Conservation (phyloP, 2,113 vertebrate genomes). For the Amphiprion percula region DNA sequence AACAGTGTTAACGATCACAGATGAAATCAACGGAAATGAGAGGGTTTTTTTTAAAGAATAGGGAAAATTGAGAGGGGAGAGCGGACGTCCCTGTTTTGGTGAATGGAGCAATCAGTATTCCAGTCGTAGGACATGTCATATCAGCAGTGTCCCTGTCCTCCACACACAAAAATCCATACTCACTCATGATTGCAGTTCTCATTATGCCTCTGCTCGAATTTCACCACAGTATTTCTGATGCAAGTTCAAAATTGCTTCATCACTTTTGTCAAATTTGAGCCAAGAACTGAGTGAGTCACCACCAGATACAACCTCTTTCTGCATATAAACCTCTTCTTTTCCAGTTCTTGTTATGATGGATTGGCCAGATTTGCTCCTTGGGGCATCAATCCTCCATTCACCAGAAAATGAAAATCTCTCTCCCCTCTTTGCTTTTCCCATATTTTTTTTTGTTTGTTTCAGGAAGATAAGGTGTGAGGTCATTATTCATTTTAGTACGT, state of each 20-base stretch:
- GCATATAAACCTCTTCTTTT: slow-evolving; percentile 1
- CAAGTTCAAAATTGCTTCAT: slow-evolving; percentile 29
- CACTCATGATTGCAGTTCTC: slow-evolving; percentile 20
- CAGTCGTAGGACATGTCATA: background rate
- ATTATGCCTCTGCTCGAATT: slow-evolving; percentile 22
- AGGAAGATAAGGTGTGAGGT: slow-evolving; percentile 72
- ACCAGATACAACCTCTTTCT: slow-evolving; percentile 1
- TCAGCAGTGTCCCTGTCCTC: slow-evolving; percentile 4
- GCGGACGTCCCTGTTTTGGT: slow-evolving; percentile 35
- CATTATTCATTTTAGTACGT: slow-evolving; percentile 78
- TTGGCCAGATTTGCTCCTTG: slow-evolving; percentile 32
- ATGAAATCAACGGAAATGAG: slow-evolving; percentile 67
- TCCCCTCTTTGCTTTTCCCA: slow-evolving; percentile 56
- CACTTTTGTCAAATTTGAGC: slow-evolving; percentile 27
- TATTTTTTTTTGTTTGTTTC: slow-evolving; percentile 39
- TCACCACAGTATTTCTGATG: background rate
- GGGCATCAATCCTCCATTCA: slow-evolving; percentile 56
- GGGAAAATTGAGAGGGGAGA: slow-evolving; percentile 62
- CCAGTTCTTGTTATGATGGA: slow-evolving; percentile 27
- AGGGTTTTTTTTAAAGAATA: slow-evolving; percentile 79
- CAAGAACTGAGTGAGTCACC: slow-evolving; percentile 12
- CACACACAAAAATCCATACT: background rate
- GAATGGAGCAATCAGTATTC: slow-evolving; percentile 54
- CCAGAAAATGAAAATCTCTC: slow-evolving; percentile 62
- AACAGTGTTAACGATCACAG: slow-evolving; percentile 54